Base-by-base conservation (phyloP, 2,113 vertebrate species). In the Cyanoramphus novaezelandiae region DNA sequence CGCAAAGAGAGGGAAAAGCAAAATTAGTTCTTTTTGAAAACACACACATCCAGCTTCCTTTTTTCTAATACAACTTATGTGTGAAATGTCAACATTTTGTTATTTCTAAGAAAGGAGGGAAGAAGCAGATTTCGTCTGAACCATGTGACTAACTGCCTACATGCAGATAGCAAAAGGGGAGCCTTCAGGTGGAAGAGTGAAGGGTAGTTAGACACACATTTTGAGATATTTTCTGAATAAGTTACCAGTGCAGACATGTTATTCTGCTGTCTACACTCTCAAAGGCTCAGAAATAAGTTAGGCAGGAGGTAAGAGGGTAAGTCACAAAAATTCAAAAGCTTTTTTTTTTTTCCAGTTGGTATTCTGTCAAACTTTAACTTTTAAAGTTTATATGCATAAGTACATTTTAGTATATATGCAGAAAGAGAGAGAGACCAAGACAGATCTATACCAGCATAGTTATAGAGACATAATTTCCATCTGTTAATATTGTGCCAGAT, bases 71-170 rank as follows among this genome's bases (percentile, higher is more conserved):
- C 39, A 83, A 78, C 55, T 90, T 88, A 35, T 64, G 85, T 88
- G 85, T 90, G 82, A 92, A 91, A 86, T 83, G 90, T 90, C 82
- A 97, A 41, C 69, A 76, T 94, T 91, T 82, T 84, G 77, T 90
- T 91, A 57, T 86, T 96, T 93, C 62, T 89, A 31, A 90, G 76
- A 81, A 88, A 82, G 53, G 15, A 90, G 82, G 43, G 47, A 82
- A 91, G 69, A 88, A 95, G 67, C 31, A 69, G 24, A 20, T 50
- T 71, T 75, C 81, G 4, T 84, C 71, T 76, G 76, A 93, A 68
- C 46, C 65, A 43, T 29, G 23, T 60, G 39, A 90, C 33, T 53
- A 11, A 27, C 33, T 53, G 65, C 52, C 50, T 47, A 69, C 49
- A 78, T 53, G 52, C 37, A 72, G 80, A 65, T 2, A 92, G 62